Evolutionary conservation across 2,888 invertebrate species (phyloP).

Genomic region (Pristionchus japonicus): DNA sequence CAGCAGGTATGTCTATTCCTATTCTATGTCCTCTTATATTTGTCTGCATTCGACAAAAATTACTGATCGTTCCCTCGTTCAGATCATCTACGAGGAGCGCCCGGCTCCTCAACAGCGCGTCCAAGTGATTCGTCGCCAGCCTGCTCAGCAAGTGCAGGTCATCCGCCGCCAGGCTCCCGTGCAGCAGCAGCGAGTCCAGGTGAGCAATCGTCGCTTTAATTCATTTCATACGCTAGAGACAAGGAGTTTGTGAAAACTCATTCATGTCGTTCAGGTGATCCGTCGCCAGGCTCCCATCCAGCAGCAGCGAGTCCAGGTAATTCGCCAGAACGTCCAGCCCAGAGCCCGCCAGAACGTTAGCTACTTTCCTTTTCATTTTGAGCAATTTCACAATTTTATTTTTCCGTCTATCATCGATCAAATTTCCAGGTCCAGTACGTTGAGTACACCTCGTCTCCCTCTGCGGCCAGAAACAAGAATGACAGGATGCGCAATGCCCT

Average conservation of each 20-base stretch:
- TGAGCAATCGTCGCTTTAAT: no score
- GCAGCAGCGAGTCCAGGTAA: no score
- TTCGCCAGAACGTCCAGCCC: slow-evolving; percentile 20
- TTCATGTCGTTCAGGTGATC: neutral
- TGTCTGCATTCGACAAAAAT: no score
- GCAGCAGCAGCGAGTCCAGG: slow-evolving; percentile 10
- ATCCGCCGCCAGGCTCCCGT: slow-evolving; percentile 22
- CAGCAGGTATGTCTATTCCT: slow-evolving; percentile 27
- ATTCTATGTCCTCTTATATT: no score
- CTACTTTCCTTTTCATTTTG: neutral
- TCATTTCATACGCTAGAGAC: no score
- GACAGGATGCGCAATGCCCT: slow-evolving; percentile 39
- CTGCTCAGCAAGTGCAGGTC: slow-evolving; percentile 22
- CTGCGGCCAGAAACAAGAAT: slow-evolving; percentile 32
- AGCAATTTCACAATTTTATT: neutral
- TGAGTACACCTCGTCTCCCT: neutral
- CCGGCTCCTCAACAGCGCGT: slow-evolving; percentile 8
- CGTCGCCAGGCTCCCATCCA: slow-evolving; percentile 18
- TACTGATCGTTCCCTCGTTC: no score
- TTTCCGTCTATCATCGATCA: neutral
- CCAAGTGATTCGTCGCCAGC: slow-evolving; percentile 21
- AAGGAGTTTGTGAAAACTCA: neutral
- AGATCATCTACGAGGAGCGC: slow-evolving; percentile 16
- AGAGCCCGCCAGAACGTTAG: neutral
- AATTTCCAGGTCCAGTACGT: slow-evolving; percentile 40